phyloP scores from a whole-genome alignment of 2,888 invertebrate species.

The Drymonia ruficornis region DNA sequence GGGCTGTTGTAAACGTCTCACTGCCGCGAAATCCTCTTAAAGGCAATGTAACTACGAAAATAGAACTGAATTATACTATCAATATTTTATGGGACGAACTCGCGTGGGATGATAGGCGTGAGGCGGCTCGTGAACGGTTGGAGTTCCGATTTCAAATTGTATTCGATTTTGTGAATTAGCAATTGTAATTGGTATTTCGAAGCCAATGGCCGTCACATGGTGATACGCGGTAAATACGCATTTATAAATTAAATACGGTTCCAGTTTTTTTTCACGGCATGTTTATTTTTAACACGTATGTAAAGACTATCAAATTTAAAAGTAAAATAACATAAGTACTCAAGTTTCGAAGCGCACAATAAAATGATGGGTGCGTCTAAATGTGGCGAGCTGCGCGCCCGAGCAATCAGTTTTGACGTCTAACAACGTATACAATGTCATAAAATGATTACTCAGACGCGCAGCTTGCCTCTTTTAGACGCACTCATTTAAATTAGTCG shows the following conservation, averaged over 20 bases:
- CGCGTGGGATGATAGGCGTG: slow-evolving; percentile 6
- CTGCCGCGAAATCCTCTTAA: slow-evolving; percentile 72
- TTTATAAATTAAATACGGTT: background rate
- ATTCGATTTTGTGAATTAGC: slow-evolving; percentile 29
- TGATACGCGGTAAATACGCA: background rate
- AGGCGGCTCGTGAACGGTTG: slow-evolving; percentile 15
- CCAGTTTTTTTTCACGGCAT: too few relatives aligned
- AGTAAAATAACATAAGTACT: background rate
- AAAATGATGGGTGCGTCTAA: too few relatives aligned
- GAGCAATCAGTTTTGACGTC: too few relatives aligned
- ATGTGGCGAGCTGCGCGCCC: too few relatives aligned
- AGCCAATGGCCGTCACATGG: background rate
- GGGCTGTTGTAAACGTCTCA: slow-evolving; percentile 76
- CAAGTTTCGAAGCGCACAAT: background rate
- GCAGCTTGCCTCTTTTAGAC: too few relatives aligned
- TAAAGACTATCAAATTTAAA: background rate
- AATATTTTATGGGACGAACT: slow-evolving; percentile 35
- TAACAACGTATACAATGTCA: too few relatives aligned
- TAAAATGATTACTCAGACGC: too few relatives aligned
- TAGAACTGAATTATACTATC: slow-evolving; percentile 42
- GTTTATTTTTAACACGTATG: too few relatives aligned
- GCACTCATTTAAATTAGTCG: background rate
- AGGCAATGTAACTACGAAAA: slow-evolving; percentile 48
- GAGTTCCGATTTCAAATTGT: slow-evolving; percentile 37
- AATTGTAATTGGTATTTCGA: slow-evolving; percentile 35